Evolutionary conservation across 2,888 invertebrate genomes (phyloP).

Genomic region (Pachymerium ferrugineum): DNA sequence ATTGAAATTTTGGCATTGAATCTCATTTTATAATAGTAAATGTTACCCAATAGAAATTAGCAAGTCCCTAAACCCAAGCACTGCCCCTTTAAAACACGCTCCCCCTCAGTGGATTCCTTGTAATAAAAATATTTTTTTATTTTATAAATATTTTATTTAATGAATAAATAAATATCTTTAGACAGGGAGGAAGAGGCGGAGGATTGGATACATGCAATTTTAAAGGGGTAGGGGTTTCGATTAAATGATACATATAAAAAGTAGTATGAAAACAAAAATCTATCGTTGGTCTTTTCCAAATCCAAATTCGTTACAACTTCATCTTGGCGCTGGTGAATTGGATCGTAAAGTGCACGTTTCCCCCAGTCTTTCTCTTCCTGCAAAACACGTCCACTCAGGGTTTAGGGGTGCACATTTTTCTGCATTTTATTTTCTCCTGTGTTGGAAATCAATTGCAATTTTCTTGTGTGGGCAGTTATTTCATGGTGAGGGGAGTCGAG

Average conservation of each 20-base stretch:
- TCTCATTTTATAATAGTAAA: no score
- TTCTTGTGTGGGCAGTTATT: no score
- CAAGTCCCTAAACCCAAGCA: no score
- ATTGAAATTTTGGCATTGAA: no score
- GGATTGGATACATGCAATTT: neutral
- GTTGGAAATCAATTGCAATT: conserved; percentile 21
- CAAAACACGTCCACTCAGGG: conserved; percentile 14
- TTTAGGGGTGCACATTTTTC: conserved; percentile 15
- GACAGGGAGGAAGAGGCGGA: neutral
- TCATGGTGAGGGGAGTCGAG: no score
- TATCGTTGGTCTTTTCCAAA: neutral
- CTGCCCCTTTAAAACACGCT: no score
- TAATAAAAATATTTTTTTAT: no score
- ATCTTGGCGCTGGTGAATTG: neutral
- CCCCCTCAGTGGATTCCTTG: no score
- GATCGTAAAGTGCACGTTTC: conserved; percentile 12
- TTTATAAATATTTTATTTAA: conserved; percentile 4
- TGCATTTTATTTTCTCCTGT: conserved; percentile 18
- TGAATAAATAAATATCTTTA: no score
- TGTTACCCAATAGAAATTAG: no score
- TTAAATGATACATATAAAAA: conserved; percentile 11
- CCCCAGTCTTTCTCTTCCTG: conserved; percentile 4
- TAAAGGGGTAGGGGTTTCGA: no score
- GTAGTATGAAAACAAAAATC: neutral
- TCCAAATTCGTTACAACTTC: conserved; percentile 2